Base-by-base conservation (phyloP, 1,140 invertebrate species). In the Drosophila pandora region DNA sequence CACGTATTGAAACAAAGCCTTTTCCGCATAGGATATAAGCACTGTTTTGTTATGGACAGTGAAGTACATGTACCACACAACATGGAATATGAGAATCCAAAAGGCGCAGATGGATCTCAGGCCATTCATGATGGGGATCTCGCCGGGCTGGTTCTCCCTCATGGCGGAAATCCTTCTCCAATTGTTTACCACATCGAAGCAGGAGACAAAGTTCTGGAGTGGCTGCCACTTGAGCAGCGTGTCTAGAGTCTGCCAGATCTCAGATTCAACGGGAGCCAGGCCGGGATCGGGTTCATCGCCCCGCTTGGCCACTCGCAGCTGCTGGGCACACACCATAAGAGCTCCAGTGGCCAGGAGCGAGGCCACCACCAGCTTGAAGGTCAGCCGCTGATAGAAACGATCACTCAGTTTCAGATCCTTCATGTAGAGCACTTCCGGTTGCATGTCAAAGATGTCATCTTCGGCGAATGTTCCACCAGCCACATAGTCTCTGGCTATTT, bases 1-100 rank as follows among this genome's bases (percentile, higher is more conserved):
- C 1, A 92, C 72, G 10, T 89, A 91, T 41, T 91, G 91, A 12
- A 83, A 92, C 37, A 75, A 74, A 2, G 63, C 23, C 52, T 78
- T 60, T 50, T 92, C 91, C 3, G 73, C 90, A 56, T 90, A 90
- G 2, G 89, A 82, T 0, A 92, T 65, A 5, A 92, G 62, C 21
- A 80, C 76, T 0, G 81, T 63, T 43, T 91, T 90, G 78, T 92
- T 91, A 45, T 90, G 69, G 0, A 91, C 81, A 0, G 89, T 90
- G n/a, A 92, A 92, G 45, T 91, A 92, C 80, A 90, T 91, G 37
- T 68, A 92, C 91, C 91, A 92, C 9, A 82, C 39, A 2, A 92
- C 82, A 60, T 92, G 91, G 30, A 92, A 92, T 0, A 80, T 52
- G 2, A 92, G 52, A 47, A 92, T 84, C 70, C 79, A 83, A n/a